A percentile compares a stretch with the other conserved stretches of the same genome.
Conservation (phyloP, 2,888 invertebrate genomes). For the Apoderus coryli region DNA sequence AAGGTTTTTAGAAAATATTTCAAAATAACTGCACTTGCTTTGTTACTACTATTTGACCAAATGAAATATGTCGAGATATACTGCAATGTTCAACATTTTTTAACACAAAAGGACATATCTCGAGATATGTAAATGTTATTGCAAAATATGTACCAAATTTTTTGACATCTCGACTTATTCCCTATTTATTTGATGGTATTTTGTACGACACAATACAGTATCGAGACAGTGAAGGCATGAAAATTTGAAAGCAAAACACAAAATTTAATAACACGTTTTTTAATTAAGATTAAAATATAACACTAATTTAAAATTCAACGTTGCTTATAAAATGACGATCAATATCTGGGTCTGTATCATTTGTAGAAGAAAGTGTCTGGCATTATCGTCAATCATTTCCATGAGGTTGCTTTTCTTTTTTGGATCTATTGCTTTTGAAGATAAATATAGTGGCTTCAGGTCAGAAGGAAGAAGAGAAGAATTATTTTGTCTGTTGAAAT, state of each 20-base stretch:
- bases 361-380: neutral
- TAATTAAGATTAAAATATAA: constrained; percentile 3
- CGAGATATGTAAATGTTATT: constrained; percentile 1
- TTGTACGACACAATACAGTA: neutral
- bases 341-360: constrained; percentile 2
- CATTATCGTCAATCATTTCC: neutral
- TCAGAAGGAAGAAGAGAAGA: neutral
- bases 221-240: constrained; percentile 1
- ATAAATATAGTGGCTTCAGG: constrained; percentile 3
- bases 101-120: neutral
- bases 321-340: constrained; percentile 1
- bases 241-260: constrained; percentile 3
- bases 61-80: constrained; percentile 1
- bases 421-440: constrained; percentile 3
- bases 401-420: constrained; percentile 3
- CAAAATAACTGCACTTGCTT: constrained; percentile 1
- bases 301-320: neutral
- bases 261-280: constrained; percentile 1
- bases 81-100: neutral
- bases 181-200: too few relatives aligned
- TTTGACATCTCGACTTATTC: constrained; percentile 1
- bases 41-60: constrained; percentile 1
- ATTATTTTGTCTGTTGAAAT: neutral
- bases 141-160: constrained; percentile 1
- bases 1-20: neutral